These are phyloP conservation scores for Andrena trimmerana DNA, from an alignment of 2,888 invertebrate genomes.

Conservation along the genomic window DNA sequence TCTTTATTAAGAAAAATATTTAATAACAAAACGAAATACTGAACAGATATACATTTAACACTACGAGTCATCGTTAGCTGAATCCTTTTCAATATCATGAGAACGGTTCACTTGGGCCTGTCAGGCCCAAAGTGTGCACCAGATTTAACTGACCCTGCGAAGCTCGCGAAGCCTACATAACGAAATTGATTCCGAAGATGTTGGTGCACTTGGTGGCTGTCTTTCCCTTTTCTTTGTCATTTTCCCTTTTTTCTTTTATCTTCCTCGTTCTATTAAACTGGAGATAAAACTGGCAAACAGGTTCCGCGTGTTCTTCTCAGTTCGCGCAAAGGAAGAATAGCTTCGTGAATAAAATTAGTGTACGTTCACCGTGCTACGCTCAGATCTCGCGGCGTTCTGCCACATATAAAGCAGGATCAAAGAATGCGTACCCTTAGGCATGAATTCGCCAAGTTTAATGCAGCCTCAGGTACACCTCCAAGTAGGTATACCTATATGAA, in stretches of 20 bases:
- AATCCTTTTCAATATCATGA: too few relatives aligned
- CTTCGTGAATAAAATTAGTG: constrained; percentile 51
- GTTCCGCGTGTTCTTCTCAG: constrained; percentile 27
- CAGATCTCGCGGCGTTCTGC: not conserved
- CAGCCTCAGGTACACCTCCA: constrained; percentile 32
- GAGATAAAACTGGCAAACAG: constrained; percentile 21
- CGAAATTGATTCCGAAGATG: not conserved
- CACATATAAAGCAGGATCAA: constrained; percentile 57
- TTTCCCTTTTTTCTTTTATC: not conserved
- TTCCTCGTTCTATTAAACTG: not conserved
- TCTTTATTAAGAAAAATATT: too few relatives aligned
- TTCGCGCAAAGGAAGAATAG: constrained; percentile 12
- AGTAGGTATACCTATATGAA: constrained; percentile 35
- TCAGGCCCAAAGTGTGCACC: too few relatives aligned
- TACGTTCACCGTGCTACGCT: not conserved
- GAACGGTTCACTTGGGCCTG: too few relatives aligned
- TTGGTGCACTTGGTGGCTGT: not conserved
- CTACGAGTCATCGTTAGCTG: too few relatives aligned
- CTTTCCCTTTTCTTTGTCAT: not conserved
- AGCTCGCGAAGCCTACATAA: too few relatives aligned
- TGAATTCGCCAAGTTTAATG: constrained; percentile 58
- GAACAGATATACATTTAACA: not conserved
- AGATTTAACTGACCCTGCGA: too few relatives aligned
- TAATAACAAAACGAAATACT: not conserved
- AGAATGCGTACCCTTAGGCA: constrained; percentile 52